Evolutionary conservation across 2,888 invertebrate species (phyloP), one percentile per base, ranked within the genome.

Genomic region (Thymelicus lineola): DNA sequence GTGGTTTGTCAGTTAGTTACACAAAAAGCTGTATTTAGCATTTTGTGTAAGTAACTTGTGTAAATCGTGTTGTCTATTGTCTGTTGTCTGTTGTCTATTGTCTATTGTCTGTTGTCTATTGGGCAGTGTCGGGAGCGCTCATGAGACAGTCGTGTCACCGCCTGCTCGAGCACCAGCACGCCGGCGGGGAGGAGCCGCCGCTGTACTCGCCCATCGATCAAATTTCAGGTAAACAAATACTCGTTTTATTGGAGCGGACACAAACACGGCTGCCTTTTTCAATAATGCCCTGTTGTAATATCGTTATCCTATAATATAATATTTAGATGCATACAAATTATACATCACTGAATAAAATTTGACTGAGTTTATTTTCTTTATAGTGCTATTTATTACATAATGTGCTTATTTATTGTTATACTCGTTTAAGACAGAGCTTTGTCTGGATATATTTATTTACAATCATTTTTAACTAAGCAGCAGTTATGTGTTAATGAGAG

Each of bases 111-210:
- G n/a, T 2, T 28, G 38, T 69, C 38, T 71, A 38, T 63, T 36
- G 68, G 57, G 17, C 82, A 92, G 93, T 87, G 87, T 89, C 88
- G 88, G 90, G 91, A 88, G 90, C 90, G 93, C 93, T 89, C 91
- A 94, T 94, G 94, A 94, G 94, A 92, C 94, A 94, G 86, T 94
- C 94, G 89, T 93, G 94, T 82, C 94, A 94, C 80, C 94, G 93
- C 80, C 89, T 94, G 88, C 92, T 94, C 76, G 94, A 94, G 87
- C 93, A 94, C 79, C 94, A 94, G 80, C 94, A 93, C 78, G 89
- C 90, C 74, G 93, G 91, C 78, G 93, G 86, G 82, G 91, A 93
- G 73, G 94, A 93, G 76, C 93, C 93, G 73, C 94, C 93, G 77
- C 87, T 93, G 67, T 94, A 90, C 84, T 89, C 93, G 76, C 93